Evolutionary conservation across 2,113 vertebrate genomes (phyloP).

Genomic region (Vicugna pacos): DNA sequence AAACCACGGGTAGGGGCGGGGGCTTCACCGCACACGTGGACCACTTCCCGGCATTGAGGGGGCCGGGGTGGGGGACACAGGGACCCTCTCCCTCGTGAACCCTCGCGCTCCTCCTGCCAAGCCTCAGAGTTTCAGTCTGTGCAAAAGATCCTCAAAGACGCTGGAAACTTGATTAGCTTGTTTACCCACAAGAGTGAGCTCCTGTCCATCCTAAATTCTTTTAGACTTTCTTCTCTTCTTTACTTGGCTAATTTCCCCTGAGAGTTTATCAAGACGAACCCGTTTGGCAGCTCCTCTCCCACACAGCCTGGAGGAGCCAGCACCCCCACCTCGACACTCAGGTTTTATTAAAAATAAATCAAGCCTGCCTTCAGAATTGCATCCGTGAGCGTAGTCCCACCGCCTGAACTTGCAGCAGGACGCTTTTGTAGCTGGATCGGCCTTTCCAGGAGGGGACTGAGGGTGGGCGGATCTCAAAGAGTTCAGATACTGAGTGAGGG

Average conservation of each 20-base stretch:
- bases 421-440: rapidly evolving
- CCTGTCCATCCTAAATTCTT: background rate
- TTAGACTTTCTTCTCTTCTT: background rate
- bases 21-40: rapidly evolving
- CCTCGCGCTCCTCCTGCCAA: rapidly evolving
- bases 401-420: rapidly evolving
- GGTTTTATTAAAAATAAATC: background rate
- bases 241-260: background rate
- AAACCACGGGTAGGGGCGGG: rapidly evolving
- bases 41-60: rapidly evolving
- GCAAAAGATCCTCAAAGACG: background rate
- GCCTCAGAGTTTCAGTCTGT: background rate
- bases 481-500: background rate
- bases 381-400: rapidly evolving
- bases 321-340: background rate
- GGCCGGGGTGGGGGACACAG: rapidly evolving
- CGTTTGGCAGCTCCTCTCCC: background rate
- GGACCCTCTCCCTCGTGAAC: background rate
- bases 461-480: background rate
- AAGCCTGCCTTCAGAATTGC: background rate
- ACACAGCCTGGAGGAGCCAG: background rate
- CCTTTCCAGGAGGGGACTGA: background rate
- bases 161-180: background rate
- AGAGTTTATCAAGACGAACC: background rate
- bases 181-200: background rate